Evolutionary conservation across 2,113 vertebrate species (phyloP), one percentile per base, ranked within the genome.

Genomic region (Misgurnus anguillicaudatus): DNA sequence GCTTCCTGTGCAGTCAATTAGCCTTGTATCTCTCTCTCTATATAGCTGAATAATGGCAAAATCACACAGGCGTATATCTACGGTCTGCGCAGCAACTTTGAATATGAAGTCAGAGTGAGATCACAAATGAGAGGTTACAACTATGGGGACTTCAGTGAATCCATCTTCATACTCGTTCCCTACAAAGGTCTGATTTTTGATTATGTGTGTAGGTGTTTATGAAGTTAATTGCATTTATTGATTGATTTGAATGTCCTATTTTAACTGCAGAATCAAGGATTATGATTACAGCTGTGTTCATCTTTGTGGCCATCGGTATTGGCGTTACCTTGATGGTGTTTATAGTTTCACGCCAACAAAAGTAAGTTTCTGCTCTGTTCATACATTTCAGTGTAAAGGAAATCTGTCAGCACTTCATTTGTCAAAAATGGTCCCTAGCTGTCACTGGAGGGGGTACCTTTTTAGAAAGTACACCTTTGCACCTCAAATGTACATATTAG

Each of bases 121-220:
- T 94, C 94, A 82, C 94, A 90, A 87, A 94, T 93, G 87, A 80
- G 83, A 0, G 85, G 86, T 5, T 92, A 88, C 4, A 89, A 93
- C 60, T 97, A 94, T 9, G 95, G 97, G 31, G 93, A 93, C 39
- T 99, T 97, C 89, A 95, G 96, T 80, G 93, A 96, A 39, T 87
- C 93, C 3, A 81, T 96, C 2, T 90, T 91, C 16, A 85, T 98
- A 41, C 87, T 92, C 75, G 62, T 92, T 16, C 57, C 82, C 2
- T 80, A 87, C 1, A 85, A 86, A 91, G 91, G 93, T 93, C 68
- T 24, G 63, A 60, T 21, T 74, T 71, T 13, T 53, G 10, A 21
- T 57, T 47, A 5, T 31, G 42, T 24, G 9, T 41, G 4, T 19
- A 1, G 36, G 10, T 38, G n/a, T 7, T 31, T 16, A 16, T 5